Conservation (phyloP, 2,113 vertebrate genomes). For the Anarhynchus alexandrinus region DNA sequence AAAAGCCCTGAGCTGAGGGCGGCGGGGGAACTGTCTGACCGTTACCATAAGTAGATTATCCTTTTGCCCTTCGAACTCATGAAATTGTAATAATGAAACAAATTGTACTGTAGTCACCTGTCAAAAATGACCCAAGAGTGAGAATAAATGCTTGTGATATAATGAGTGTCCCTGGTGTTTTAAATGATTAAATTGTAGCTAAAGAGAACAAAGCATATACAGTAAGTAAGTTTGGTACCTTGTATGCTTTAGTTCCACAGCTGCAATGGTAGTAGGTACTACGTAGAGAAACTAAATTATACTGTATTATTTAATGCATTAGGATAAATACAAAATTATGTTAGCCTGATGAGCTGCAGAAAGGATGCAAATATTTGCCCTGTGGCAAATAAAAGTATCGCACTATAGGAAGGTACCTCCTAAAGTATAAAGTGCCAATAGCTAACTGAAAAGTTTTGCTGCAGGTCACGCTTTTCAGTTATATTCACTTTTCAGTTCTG, state of each 20-base stretch:
- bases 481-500: neutral
- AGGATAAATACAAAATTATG: neutral
- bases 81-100: conserved; percentile 38
- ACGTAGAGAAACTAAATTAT: neutral
- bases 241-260: neutral
- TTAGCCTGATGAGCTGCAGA: neutral
- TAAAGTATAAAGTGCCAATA: neutral
- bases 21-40: neutral
- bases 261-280: neutral
- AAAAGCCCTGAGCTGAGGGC: neutral
- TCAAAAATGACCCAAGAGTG: conserved; percentile 13
- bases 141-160: neutral
- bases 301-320: neutral
- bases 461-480: neutral
- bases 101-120: conserved; percentile 11
- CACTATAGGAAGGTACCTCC: neutral
- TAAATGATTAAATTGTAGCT: neutral
- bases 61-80: conserved; percentile 53
- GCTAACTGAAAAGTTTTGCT: neutral
- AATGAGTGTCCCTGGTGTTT: neutral
- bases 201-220: neutral
- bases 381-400: neutral
- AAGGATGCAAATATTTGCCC: neutral
- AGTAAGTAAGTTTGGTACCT: neutral
- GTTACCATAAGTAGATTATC: conserved; percentile 45